Percentiles rank a stretch among this genome's conserved stretches.
Evolutionary conservation across 2,113 vertebrate genomes (phyloP).

Genomic region (Psettodes erumei): DNA sequence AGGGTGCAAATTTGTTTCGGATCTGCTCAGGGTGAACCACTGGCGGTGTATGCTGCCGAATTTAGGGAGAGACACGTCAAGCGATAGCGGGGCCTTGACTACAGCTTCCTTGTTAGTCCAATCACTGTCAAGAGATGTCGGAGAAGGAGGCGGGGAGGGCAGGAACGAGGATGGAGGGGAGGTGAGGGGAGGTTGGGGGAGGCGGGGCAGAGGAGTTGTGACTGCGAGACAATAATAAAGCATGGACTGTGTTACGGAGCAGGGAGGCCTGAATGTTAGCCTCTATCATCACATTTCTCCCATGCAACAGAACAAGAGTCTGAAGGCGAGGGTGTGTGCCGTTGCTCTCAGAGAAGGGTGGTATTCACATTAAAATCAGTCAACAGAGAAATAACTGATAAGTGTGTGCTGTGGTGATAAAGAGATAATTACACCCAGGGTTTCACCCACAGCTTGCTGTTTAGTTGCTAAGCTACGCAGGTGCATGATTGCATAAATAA

Average conservation of each 20-base stretch:
- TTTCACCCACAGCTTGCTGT: slow-evolving; percentile 57
- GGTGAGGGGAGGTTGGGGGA: slow-evolving; percentile 11
- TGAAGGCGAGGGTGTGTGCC: not conserved
- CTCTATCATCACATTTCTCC: slow-evolving; percentile 2
- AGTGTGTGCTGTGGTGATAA: slow-evolving; percentile 42
- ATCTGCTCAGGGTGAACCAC: slow-evolving; percentile 10
- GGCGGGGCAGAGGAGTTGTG: slow-evolving; percentile 5
- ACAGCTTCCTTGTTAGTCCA: slow-evolving; percentile 54
- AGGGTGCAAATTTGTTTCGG: slow-evolving; percentile 37
- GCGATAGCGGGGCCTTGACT: slow-evolving; percentile 19
- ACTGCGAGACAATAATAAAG: slow-evolving; percentile 5
- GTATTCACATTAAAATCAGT: slow-evolving; percentile 32
- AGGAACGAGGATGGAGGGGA: slow-evolving; percentile 24
- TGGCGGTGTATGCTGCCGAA: slow-evolving; percentile 17
- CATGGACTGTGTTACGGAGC: slow-evolving; percentile 3
- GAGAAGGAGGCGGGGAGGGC: not conserved
- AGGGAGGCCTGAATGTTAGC: slow-evolving; percentile 22
- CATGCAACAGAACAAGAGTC: not conserved
- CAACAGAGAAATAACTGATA: slow-evolving; percentile 47
- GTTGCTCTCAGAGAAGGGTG: slow-evolving; percentile 6
- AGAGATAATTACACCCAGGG: slow-evolving; percentile 65
- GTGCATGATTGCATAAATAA: slow-evolving; percentile 61
- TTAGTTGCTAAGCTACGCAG: slow-evolving; percentile 69
- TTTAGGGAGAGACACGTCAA: slow-evolving; percentile 40
- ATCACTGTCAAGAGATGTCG: slow-evolving; percentile 52